Evolutionary conservation across 1,140 invertebrate species (phyloP), one percentile per base, ranked within the genome.

Genomic region (Heliothis subflexa): DNA sequence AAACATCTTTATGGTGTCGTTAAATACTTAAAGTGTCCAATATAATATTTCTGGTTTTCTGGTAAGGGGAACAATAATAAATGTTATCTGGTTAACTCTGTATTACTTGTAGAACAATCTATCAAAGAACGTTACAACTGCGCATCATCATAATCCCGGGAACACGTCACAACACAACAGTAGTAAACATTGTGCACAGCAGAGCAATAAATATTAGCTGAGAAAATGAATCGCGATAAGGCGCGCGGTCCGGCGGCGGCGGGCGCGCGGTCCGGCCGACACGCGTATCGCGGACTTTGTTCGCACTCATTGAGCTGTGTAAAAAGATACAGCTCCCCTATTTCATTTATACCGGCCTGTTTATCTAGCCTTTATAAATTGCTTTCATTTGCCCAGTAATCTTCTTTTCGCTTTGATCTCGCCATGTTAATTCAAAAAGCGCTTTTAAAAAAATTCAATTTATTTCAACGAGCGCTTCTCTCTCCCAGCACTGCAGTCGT

Each of bases 321-420:
- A 80, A 84, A 85, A 82, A 88, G 86, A 89, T 85, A 86, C 85
- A 85, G 55, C 72, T 75, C 83, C 84, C 82, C 81, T 81, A 68
- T 81, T 86, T 84, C 81, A 79, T 83, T 82, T 83, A 81, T 82
- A 81, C 76, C 45, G 28, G 47, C 79, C 50, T 80, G 76, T 81
- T 76, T 80, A 74, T 77, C 73, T 79, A 75, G 76, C 77, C 47
- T 82, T 79, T 82, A 83, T 78, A 85, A 86, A 88, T 86, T 87
- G 83, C 79, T 83, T 87, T 84, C 83, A 84, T 86, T 83, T 82
- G 55, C 59, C 64, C 49, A 84, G 81, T 79, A 81, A 83, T 85
- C 81, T 85, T 81, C 80, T 80, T 80, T 77, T 77, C 76, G 57
- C 85, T 86, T 86, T 86, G 85, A 86, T 86, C 78, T 84, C 68